Evolutionary conservation across 2,113 vertebrate genomes (phyloP), one percentile per base, ranked within the genome.

Genomic region (Hepsetus odoe): DNA sequence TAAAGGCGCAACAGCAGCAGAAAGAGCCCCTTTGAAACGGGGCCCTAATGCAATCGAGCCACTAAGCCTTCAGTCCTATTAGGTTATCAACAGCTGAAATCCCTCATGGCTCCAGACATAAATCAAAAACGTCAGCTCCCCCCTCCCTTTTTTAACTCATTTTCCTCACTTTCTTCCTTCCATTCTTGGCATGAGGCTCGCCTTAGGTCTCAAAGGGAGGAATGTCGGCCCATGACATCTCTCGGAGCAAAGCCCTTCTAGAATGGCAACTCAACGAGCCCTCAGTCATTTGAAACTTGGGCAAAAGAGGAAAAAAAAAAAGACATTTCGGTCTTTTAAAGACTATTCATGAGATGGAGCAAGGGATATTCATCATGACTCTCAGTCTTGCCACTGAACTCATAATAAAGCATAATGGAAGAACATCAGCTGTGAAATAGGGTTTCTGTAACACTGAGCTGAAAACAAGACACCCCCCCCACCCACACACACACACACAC

Each of bases 21-120:
- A 82, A 80, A 86, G 30, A 74, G 76, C 35, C 35, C 70, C 80
- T 89, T 85, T 84, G 81, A 88, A 92, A 89, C 55, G 53, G n/a
- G 71, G 53, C 81, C 68, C 46, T 91, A 91, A 91, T 90, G 86
- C 86, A 86, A 89, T 90, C 83, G 90, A 90, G 88, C 90, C 81
- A 77, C 88, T 90, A 86, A 90, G 88, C 88, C 86, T 86, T 82
- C 80, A 84, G 83, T 89, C 84, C 81, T 87, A 90, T 91, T 86
- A 90, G 89, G 89, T 92, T 92, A 92, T 92, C 87, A 84, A 85
- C 86, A 73, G 85, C 83, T 90, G 79, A 86, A 89, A 87, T 91
- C 90, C 91, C 89, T 84, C 0, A 68, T 90, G 87, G 88, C 82
- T 71, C 82, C 81, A 82, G 85, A 89, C 88, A 90, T 92, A 91